These are phyloP conservation scores for Spheniscus mendiculus DNA, from an alignment of 2,113 vertebrate species.

Conservation along the genomic window DNA sequence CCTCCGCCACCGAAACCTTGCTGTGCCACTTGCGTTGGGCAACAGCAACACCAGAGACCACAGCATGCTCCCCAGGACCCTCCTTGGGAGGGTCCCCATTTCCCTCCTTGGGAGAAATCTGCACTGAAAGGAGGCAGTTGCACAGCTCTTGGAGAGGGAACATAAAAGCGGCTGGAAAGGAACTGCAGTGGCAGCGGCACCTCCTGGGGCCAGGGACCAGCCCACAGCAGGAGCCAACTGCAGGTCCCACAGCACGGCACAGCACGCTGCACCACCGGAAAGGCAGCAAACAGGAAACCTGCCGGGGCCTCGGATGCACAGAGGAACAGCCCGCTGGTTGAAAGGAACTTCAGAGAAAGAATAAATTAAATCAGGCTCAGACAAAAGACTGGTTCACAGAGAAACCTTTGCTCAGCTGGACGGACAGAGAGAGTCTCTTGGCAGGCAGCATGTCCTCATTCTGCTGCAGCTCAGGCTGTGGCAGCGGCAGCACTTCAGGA, in stretches of 20 bases:
- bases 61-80: accelerated
- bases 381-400: neutral
- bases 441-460: neutral
- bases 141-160: neutral
- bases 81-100: neutral
- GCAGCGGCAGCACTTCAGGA: neutral
- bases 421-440: neutral
- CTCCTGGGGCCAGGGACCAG: neutral
- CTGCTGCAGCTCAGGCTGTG: neutral
- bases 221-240: neutral
- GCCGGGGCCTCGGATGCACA: accelerated
- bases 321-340: neutral
- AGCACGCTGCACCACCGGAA: accelerated
- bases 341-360: neutral
- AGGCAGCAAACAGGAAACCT: neutral
- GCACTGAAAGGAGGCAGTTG: neutral
- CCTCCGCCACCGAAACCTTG: neutral
- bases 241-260: neutral
- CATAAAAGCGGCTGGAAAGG: neutral
- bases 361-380: neutral
- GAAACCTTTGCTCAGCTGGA: accelerated
- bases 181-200: accelerated
- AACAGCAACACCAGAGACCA: accelerated
- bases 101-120: neutral
- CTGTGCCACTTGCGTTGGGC: accelerated